phyloP scores from a whole-genome alignment of 2,113 vertebrate species.

The Tragelaphus buxtoni region DNA sequence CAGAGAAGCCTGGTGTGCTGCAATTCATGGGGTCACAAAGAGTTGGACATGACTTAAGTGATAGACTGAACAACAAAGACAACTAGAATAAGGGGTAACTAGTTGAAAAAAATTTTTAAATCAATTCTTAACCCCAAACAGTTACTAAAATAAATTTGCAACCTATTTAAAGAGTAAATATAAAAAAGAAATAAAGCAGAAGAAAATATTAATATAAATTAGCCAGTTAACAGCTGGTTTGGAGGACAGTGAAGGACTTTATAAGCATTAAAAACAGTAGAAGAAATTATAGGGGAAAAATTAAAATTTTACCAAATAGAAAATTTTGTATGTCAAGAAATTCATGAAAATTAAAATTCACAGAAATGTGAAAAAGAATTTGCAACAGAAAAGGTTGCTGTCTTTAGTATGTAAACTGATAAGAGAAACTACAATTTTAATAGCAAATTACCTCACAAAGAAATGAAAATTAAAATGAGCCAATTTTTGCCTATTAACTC shows the following conservation, averaged over 20 bases:
- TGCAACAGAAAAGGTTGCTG: neutral
- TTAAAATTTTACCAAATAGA: neutral
- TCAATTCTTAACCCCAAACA: neutral
- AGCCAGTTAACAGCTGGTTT: neutral
- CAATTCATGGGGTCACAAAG: neutral
- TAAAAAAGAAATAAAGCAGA: neutral
- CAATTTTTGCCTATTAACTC: neutral
- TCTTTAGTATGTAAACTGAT: neutral
- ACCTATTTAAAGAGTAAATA: neutral
- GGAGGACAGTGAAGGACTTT: neutral
- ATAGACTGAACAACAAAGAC: neutral
- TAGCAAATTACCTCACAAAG: neutral
- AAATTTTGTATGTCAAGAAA: neutral
- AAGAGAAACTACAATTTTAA: neutral
- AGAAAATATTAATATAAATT: neutral
- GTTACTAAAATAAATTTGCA: neutral
- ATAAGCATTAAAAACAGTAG: neutral
- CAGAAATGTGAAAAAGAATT: neutral
- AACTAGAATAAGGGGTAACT: neutral
- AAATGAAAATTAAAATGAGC: constrained; percentile 7
- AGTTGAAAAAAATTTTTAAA: neutral
- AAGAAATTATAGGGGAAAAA: neutral
- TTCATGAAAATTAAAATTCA: neutral
- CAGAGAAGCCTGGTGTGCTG: neutral
- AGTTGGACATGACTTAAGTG: neutral